Percentiles rank a stretch among this genome's conserved stretches.
phyloP scores from a whole-genome alignment of 2,888 invertebrate species.

The Barypeithes pellucidus region DNA sequence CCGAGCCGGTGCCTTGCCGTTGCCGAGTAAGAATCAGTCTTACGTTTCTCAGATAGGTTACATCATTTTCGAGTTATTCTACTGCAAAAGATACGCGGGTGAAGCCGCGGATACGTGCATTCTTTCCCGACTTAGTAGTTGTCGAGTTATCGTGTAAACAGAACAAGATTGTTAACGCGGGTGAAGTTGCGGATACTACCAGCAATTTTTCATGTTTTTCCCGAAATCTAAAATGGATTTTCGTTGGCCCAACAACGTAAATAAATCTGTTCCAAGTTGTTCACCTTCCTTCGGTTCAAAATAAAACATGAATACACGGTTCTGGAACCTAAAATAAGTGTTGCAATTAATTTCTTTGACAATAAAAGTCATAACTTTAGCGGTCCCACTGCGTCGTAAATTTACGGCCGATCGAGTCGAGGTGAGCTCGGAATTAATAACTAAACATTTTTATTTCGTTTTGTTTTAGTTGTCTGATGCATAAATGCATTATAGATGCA shows the following conservation, averaged over 20 bases:
- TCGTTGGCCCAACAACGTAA: background rate
- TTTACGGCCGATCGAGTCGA: constrained; percentile 43
- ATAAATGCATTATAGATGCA: constrained; percentile 9
- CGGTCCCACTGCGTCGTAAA: constrained; percentile 40
- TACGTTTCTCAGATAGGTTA: too few relatives aligned
- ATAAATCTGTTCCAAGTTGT: constrained; percentile 6
- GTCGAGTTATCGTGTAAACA: too few relatives aligned
- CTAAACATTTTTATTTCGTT: constrained; percentile 8
- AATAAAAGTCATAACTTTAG: constrained; percentile 51
- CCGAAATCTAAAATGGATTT: too few relatives aligned
- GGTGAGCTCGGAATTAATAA: constrained; percentile 37
- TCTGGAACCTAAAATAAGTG: constrained; percentile 37
- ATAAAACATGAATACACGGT: constrained; percentile 18
- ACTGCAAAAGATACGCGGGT: too few relatives aligned
- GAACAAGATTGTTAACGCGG: too few relatives aligned
- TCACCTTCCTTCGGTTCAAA: constrained; percentile 10
- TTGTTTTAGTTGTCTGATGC: constrained; percentile 20
- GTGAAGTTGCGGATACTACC: too few relatives aligned
- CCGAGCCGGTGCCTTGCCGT: too few relatives aligned
- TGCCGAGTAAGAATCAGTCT: too few relatives aligned
- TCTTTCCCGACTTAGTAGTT: too few relatives aligned
- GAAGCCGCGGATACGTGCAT: too few relatives aligned
- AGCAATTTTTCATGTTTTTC: too few relatives aligned
- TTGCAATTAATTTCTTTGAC: constrained; percentile 53
- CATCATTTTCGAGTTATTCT: too few relatives aligned